Conservation (phyloP, 92 coral and sea anemone genomes). For the Umimayanthus chanpuru region DNA sequence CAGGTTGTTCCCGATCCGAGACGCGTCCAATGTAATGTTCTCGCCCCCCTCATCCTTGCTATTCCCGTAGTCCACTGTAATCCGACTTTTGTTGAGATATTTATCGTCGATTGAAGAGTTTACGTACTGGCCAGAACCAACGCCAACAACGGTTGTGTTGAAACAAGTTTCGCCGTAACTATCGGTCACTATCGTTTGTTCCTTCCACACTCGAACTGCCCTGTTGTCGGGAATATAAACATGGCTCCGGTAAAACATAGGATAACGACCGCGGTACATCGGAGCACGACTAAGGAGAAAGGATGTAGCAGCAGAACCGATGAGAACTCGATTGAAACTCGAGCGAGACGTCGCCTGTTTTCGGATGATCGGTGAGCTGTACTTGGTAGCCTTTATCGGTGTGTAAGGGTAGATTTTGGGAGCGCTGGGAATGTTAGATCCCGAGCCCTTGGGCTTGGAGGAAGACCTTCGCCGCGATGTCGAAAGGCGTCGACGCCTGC, state of each 20-base stretch:
- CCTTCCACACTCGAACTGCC: constrained; percentile 28
- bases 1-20: constrained; percentile 17
- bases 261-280: constrained; percentile 8
- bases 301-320: background rate
- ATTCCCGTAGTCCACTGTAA: constrained; percentile 2
- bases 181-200: background rate
- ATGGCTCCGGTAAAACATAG: constrained; percentile 8
- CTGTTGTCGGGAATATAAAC: constrained; percentile 26
- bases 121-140: background rate
- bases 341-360: constrained; percentile 14
- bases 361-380: constrained; percentile 29
- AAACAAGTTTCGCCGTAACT: background rate
- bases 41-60: background rate
- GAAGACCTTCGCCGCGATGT: constrained; percentile 10
- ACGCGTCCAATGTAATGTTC: constrained; percentile 6
- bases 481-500: background rate
- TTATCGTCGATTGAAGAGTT: background rate
- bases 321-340: constrained; percentile 25
- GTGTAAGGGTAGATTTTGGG: constrained; percentile 22
- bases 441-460: background rate
- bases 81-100: constrained; percentile 11
- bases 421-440: background rate
- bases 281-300: background rate
- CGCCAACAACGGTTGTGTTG: background rate
- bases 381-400: constrained; percentile 18